Conservation (phyloP, 92 coral and sea anemone species). For the Bergia puertoricense region DNA sequence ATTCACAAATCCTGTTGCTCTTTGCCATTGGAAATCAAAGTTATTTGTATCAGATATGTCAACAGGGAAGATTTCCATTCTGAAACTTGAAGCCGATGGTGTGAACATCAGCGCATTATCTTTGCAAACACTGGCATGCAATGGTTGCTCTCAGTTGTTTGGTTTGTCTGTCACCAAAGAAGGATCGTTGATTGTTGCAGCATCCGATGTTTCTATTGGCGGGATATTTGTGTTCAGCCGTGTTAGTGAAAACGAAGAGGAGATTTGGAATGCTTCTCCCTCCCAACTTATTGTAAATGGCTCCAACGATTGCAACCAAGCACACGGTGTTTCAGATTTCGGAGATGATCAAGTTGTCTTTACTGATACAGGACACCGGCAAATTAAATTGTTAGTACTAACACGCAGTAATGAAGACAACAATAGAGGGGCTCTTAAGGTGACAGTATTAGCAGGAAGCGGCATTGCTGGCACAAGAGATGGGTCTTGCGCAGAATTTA, state of each 20-base stretch:
- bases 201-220: slow-evolving; percentile 44
- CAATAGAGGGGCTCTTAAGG: slow-evolving; percentile 42
- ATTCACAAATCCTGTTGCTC: slow-evolving; percentile 44
- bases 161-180: slow-evolving; percentile 46
- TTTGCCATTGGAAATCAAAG: slow-evolving; percentile 45
- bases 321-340: slow-evolving; percentile 45
- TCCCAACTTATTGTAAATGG: slow-evolving; percentile 45
- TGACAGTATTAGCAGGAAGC: slow-evolving; percentile 47
- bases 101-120: slow-evolving; percentile 48
- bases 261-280: slow-evolving; percentile 40
- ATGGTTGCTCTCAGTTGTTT: slow-evolving; percentile 46
- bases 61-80: slow-evolving; percentile 44
- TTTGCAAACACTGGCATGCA: slow-evolving; percentile 45
- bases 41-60: slow-evolving; percentile 45
- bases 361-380: slow-evolving; percentile 43
- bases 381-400: slow-evolving; percentile 29
- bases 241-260: slow-evolving; percentile 42
- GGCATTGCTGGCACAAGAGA: slow-evolving; percentile 50
- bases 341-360: slow-evolving; percentile 45
- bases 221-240: slow-evolving; percentile 42
- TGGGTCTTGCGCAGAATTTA: slow-evolving; percentile 45
- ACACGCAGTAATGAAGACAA: slow-evolving; percentile 36
- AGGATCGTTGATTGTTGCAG: slow-evolving; percentile 48
- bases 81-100: slow-evolving; percentile 46
- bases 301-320: slow-evolving; percentile 44